Evolutionary conservation across 2,888 invertebrate genomes (phyloP), one percentile per base, ranked within the genome.

Genomic region (Andrena marginata): DNA sequence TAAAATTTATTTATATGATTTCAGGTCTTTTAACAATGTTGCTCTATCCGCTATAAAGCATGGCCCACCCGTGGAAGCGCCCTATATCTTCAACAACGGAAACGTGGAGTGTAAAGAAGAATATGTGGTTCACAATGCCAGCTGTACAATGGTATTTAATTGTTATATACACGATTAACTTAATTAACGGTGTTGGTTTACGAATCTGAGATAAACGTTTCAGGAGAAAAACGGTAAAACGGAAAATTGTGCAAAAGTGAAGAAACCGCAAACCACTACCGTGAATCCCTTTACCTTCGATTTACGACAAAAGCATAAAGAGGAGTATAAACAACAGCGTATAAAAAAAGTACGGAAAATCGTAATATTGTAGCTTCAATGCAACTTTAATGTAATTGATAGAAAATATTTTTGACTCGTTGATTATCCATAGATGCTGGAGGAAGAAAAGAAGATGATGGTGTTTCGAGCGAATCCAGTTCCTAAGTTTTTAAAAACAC

Each of bases 401-500:
- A 0, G 31, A n/a, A 49, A 10, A 2, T 2, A 1, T 6, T 23
- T 20, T 5, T 48, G 29, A 63, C 31, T 62, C 8, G 1, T 29
- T 33, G 20, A 31, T n/a, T 56, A 33, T 42, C 10, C 13, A 7
- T 13, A 77, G 77, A 33, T 64, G 0, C 10, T 56, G 16, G 49
- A 64, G 5, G 63, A 78, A 26, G 70, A 71, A 8, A 74, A 62
- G 2, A 70, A 71, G 4, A 8, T 8, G 6, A 65, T 3, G 7
- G 23, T 42, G 13, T 81, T 81, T 31, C 64, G 59, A 31, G 74
- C 81, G n/a, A 71, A 74, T 8, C 73, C 83, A 5, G 23, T 63
- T 5, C 73, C 74, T 0, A 81, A 64, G 4, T 83, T 60, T 26
- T 23, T 75, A 20, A 83, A 72, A 68, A 0, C n/a, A 31, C 59